Evolutionary conservation across 2,888 invertebrate species (phyloP).

Genomic region (Phengaris arion): DNA sequence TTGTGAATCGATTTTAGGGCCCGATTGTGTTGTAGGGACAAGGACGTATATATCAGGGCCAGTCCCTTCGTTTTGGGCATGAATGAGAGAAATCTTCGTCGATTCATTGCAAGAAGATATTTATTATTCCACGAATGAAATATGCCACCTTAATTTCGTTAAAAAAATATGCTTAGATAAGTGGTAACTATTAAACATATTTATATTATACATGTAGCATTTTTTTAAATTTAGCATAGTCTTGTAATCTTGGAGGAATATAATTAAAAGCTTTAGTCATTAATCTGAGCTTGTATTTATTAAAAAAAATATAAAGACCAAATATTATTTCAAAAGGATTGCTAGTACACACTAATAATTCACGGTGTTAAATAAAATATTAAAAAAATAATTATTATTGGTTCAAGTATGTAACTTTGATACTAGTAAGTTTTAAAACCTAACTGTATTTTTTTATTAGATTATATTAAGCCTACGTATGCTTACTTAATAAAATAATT

Average conservation of each 20-base stretch:
- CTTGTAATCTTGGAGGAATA: no score
- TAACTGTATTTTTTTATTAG: background rate
- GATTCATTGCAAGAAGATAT: background rate
- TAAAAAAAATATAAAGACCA: no score
- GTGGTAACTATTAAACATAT: no score
- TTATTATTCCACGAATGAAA: background rate
- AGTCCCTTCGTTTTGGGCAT: slow-evolving; percentile 12
- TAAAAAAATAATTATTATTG: background rate
- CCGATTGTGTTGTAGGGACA: background rate
- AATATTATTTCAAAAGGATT: no score
- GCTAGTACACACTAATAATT: no score
- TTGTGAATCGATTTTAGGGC: slow-evolving; percentile 6
- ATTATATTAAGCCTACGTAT: background rate
- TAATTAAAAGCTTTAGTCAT: no score
- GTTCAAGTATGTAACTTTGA: background rate
- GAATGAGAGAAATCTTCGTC: slow-evolving; percentile 11
- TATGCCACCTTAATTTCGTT: background rate
- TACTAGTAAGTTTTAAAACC: background rate
- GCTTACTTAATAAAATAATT: background rate
- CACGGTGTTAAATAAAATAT: no score
- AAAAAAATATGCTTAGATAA: no score
- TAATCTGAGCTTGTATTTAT: no score
- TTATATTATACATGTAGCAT: no score
- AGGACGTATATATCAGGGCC: slow-evolving; percentile 3
- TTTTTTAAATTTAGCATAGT: no score